phyloP scores from a whole-genome alignment of 2,113 vertebrate genomes.

The Alexandromys fortis region DNA sequence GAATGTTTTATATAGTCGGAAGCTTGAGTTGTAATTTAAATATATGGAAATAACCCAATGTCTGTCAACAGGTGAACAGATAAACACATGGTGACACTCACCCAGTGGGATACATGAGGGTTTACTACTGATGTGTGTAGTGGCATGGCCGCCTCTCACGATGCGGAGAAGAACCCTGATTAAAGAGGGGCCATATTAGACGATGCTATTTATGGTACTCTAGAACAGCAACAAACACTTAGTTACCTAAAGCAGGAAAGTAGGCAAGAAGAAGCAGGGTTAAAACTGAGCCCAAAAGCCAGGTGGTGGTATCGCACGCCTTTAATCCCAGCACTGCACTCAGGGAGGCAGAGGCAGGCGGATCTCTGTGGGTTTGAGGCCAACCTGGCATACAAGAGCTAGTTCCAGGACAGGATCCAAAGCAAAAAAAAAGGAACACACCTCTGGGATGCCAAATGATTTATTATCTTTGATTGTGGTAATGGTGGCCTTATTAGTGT shows the following conservation, averaged over 20 bases:
- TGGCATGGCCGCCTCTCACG: background rate
- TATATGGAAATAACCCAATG: conserved; percentile 20
- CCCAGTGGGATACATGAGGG: background rate
- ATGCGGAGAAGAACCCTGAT: background rate
- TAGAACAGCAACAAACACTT: conserved; percentile 37
- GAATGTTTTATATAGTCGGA: background rate
- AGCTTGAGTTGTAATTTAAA: background rate
- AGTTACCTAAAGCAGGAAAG: background rate
- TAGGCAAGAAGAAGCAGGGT: background rate
- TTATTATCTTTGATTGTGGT: conserved; percentile 2
- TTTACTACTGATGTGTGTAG: background rate
- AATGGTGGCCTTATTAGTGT: background rate
- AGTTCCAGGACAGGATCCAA: no score
- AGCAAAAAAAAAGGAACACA: background rate
- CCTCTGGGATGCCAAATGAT: background rate
- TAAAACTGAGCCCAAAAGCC: background rate
- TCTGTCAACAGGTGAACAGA: background rate
- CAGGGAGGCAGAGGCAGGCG: no score
- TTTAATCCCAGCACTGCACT: no score
- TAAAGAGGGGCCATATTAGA: background rate
- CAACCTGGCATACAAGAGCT: no score
- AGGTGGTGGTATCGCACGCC: no score
- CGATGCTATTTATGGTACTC: conserved; percentile 13
- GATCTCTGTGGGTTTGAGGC: no score
- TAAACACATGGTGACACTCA: background rate